These are phyloP conservation scores for Phrynocephalus vlangalii DNA, from an alignment of 2,797 vertebrate genomes.

Conservation along the genomic window DNA sequence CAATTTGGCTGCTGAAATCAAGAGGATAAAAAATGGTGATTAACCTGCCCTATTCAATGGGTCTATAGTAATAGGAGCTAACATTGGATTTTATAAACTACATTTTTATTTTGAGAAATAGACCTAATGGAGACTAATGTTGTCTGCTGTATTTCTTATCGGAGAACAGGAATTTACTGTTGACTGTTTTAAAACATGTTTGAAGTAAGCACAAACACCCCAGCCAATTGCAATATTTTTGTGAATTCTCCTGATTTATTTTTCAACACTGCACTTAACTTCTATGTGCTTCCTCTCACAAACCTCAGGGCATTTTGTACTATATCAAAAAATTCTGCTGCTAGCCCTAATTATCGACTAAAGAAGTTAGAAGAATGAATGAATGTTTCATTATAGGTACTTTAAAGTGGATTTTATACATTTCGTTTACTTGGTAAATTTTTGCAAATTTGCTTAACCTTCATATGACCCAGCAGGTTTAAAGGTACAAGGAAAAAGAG, in stretches of 20 bases:
- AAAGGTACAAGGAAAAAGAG: background rate
- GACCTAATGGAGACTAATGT: constrained; percentile 32
- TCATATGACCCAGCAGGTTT: background rate
- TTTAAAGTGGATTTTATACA: background rate
- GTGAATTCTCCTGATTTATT: constrained; percentile 32
- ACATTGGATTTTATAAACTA: constrained; percentile 3
- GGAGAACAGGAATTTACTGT: background rate
- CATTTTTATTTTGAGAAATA: constrained; percentile 41
- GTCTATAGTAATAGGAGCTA: too few relatives aligned
- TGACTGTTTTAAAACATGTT: background rate
- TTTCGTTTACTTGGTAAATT: background rate
- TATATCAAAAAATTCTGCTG: background rate
- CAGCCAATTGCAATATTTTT: constrained; percentile 5
- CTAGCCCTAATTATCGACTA: background rate
- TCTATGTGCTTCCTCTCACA: background rate
- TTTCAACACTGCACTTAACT: constrained; percentile 14
- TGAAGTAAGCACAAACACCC: background rate
- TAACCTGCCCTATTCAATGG: too few relatives aligned
- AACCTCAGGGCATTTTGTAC: background rate
- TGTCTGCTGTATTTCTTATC: constrained; percentile 8
- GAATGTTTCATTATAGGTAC: background rate
- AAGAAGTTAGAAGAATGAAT: background rate
- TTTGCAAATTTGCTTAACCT: background rate
- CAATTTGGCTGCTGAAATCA: too few relatives aligned
- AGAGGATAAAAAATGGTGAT: too few relatives aligned